A percentile compares a stretch with the other conserved stretches of the same genome.
phyloP scores from a whole-genome alignment of 2,888 invertebrate genomes.

The Corythucha ciliata region DNA sequence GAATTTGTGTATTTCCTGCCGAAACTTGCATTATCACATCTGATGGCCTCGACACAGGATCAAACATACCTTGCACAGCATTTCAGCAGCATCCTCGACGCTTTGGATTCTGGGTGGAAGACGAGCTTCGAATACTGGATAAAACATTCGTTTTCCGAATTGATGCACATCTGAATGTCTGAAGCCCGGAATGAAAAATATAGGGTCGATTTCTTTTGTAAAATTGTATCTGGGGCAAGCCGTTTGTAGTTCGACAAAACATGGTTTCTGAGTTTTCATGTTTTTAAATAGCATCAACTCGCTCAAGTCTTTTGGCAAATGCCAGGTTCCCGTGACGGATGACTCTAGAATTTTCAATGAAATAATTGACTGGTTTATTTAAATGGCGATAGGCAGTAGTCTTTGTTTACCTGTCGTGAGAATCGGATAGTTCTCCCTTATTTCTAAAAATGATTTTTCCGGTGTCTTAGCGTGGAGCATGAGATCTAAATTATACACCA shows the following conservation, averaged over 20 bases:
- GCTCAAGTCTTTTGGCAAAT: conserved; percentile 4
- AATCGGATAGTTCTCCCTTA: too few species aligned
- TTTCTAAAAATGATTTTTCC: too few species aligned
- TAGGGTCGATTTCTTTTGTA: conserved; percentile 22
- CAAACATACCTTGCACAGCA: conserved; percentile 16
- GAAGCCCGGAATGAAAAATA: conserved; percentile 29
- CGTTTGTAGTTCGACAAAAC: conserved; percentile 24
- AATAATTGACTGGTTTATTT: too few species aligned
- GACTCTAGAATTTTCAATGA: too few species aligned
- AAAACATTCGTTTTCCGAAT: conserved; percentile 22
- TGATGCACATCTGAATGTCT: conserved; percentile 22
- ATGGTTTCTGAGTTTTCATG: background rate
- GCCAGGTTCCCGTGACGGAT: too few species aligned
- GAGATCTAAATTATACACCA: too few species aligned
- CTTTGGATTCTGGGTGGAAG: conserved; percentile 20
- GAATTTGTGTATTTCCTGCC: conserved; percentile 6
- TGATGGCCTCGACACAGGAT: background rate
- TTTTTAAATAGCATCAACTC: conserved; percentile 5
- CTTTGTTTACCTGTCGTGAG: too few species aligned
- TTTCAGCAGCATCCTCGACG: conserved; percentile 21
- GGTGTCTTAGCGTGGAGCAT: too few species aligned
- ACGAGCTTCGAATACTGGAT: conserved; percentile 28
- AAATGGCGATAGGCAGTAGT: too few species aligned
- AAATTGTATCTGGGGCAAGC: conserved; percentile 12
- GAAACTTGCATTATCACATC: background rate